Conservation (phyloP, 2,888 invertebrate species). For the Synergus umbraculus region DNA sequence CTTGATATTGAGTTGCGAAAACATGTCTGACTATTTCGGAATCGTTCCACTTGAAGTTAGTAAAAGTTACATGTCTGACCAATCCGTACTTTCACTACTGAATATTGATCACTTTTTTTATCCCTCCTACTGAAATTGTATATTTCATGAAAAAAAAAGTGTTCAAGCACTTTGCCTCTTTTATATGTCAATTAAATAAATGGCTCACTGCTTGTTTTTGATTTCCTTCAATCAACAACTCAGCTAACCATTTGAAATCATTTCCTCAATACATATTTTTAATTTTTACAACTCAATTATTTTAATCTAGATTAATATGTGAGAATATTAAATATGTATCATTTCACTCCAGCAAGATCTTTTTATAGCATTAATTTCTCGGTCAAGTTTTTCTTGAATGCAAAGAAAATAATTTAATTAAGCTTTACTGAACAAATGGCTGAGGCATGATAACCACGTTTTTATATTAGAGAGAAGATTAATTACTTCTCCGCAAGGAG, state of each 20-base stretch:
- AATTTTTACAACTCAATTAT: too few species aligned
- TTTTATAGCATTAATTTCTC: background rate
- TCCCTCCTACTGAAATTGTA: background rate
- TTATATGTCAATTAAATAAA: background rate
- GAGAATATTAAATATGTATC: too few species aligned
- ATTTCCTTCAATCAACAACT: background rate
- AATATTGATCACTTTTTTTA: background rate
- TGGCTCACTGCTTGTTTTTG: background rate
- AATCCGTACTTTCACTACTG: background rate
- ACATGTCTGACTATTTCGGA: background rate
- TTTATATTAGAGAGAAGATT: background rate
- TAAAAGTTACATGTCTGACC: too few species aligned
- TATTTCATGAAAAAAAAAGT: background rate
- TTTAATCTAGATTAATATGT: too few species aligned
- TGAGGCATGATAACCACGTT: constrained; percentile 9
- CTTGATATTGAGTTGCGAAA: background rate
- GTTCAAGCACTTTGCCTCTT: background rate
- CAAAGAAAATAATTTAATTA: constrained; percentile 12
- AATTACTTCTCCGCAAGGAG: background rate
- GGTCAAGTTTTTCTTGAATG: background rate
- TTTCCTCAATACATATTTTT: background rate
- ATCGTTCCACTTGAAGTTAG: background rate
- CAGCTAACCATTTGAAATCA: background rate
- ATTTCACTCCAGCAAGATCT: background rate
- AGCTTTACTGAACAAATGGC: constrained; percentile 2